A percentile compares a stretch with the other conserved stretches of the same genome.
Conservation (phyloP, 2,888 invertebrate species). For the Eupithecia tripunctaria region DNA sequence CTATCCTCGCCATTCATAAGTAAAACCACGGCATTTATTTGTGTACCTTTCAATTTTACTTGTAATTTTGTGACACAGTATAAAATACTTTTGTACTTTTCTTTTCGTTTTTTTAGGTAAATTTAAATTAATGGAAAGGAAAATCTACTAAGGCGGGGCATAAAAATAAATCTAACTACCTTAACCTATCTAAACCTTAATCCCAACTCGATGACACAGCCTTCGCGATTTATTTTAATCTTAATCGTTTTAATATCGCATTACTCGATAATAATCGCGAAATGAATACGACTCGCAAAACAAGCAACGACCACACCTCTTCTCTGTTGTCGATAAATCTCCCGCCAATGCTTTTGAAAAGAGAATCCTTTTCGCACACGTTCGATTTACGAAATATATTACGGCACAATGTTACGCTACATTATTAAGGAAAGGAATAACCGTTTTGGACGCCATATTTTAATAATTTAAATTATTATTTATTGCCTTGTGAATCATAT, state of each 20-base stretch:
- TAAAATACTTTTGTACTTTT: too few relatives aligned
- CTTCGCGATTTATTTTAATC: constrained; percentile 38
- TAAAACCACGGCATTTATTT: too few relatives aligned
- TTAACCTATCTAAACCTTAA: neutral
- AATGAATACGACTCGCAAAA: constrained; percentile 56
- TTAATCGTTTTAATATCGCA: constrained; percentile 46
- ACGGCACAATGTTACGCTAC: constrained; percentile 62
- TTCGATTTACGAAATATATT: constrained; percentile 46
- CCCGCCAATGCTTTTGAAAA: constrained; percentile 52
- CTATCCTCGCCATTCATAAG: too few relatives aligned
- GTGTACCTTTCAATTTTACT: too few relatives aligned
- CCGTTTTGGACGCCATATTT: constrained; percentile 56
- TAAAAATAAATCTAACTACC: neutral
- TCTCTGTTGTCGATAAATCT: constrained; percentile 55
- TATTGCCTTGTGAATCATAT: constrained; percentile 73
- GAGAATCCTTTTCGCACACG: constrained; percentile 40
- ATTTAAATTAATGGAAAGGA: too few relatives aligned
- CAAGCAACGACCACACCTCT: constrained; percentile 57
- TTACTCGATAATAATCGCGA: constrained; percentile 46
- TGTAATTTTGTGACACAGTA: too few relatives aligned
- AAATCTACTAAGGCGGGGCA: neutral
- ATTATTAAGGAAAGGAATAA: constrained; percentile 57
- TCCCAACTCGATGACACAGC: constrained; percentile 36
- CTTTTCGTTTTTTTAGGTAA: too few relatives aligned
- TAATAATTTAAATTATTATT: constrained; percentile 69